These are phyloP conservation scores for Spatula versicolor DNA, from an alignment of 2,797 vertebrate species.

Conservation along the genomic window DNA sequence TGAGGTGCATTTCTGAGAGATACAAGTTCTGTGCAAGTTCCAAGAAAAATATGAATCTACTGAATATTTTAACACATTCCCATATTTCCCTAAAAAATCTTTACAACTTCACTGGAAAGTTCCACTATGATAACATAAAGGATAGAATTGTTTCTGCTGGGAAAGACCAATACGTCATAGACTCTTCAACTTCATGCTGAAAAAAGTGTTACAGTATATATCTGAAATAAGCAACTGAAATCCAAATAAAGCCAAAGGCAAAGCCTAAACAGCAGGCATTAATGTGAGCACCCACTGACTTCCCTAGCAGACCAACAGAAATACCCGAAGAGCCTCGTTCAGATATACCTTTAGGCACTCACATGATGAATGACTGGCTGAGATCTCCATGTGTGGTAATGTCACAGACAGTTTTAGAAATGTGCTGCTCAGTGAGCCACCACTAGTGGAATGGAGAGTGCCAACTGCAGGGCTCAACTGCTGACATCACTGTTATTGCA, in stretches of 20 bases:
- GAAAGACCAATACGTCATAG: not conserved
- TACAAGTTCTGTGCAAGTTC: not conserved
- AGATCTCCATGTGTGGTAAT: not conserved
- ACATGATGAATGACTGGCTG: not conserved
- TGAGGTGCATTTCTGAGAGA: not conserved
- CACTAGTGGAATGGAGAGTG: not conserved
- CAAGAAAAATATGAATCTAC: not conserved
- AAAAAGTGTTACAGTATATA: not conserved
- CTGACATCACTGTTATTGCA: not conserved
- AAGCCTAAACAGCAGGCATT: not conserved
- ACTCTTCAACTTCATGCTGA: not conserved
- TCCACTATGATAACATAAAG: not conserved
- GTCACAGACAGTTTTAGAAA: not conserved
- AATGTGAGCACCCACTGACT: not conserved
- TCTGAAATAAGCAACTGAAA: not conserved
- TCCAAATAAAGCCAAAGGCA: not conserved
- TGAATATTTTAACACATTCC: slow-evolving; percentile 40
- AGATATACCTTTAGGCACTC: not conserved
- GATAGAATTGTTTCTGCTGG: not conserved
- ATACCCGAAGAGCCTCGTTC: not conserved
- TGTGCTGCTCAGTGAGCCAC: not conserved
- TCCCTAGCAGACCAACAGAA: not conserved
- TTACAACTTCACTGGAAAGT: not conserved
- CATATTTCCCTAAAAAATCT: not conserved
- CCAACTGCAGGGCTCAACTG: not conserved